Evolutionary conservation across 1,140 invertebrate species (phyloP).

Genomic region (honey bee (Apis mellifera)): DNA sequence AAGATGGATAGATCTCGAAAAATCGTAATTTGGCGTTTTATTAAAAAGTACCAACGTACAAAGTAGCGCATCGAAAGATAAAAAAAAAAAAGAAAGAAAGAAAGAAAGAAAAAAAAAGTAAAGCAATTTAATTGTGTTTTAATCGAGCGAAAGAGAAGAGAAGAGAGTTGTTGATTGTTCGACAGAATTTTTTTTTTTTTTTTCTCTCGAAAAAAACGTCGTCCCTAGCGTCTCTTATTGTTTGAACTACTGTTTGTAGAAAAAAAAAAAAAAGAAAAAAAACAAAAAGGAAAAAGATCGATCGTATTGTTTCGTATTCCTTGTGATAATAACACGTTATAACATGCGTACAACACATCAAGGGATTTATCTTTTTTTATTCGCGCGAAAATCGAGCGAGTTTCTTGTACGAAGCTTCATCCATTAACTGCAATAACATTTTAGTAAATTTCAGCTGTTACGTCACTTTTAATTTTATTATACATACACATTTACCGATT

Average conservation of each 20-base stretch:
- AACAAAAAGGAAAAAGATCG: neutral
- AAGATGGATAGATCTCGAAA: conserved; percentile 11
- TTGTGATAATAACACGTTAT: conserved; percentile 18
- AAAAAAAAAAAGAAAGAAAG: no score
- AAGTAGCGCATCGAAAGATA: conserved; percentile 25
- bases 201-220: neutral
- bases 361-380: neutral
- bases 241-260: neutral
- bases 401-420: conserved; percentile 40
- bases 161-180: neutral
- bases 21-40: neutral
- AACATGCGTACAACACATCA: neutral
- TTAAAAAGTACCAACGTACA: conserved; percentile 15
- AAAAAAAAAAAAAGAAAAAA: no score
- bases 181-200: no score
- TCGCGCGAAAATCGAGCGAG: neutral
- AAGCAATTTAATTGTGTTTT: neutral
- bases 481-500: neutral
- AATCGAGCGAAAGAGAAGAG: neutral
- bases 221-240: neutral
- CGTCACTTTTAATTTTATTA: conserved; percentile 18
- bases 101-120: no score
- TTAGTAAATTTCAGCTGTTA: conserved; percentile 41
- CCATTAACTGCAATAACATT: conserved; percentile 43
- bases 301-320: conserved; percentile 25